Evolutionary conservation across 2,888 invertebrate species (phyloP).

Genomic region (Labia minor): DNA sequence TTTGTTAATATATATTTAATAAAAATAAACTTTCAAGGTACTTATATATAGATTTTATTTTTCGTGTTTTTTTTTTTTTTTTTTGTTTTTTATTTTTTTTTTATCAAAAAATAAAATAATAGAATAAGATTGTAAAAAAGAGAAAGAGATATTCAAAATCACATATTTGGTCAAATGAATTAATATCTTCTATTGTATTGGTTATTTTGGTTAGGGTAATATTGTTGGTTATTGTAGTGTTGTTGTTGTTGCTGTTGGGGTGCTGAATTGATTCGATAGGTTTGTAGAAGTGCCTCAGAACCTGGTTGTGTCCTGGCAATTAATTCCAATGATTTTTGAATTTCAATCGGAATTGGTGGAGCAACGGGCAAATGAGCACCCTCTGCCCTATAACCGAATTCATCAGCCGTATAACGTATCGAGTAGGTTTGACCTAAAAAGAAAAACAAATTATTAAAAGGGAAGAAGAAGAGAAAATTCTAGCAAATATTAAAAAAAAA

Average conservation of each 20-base stretch:
- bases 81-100: too few species aligned
- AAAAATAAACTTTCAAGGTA: too few species aligned
- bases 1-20: too few species aligned
- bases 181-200: constrained; percentile 14
- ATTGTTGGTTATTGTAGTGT: constrained; percentile 4
- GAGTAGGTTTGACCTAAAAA: constrained; percentile 30
- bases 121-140: too few species aligned
- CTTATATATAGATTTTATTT: too few species aligned
- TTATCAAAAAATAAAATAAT: too few species aligned
- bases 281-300: background rate
- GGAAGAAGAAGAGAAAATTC: too few species aligned
- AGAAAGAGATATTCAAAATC: too few species aligned
- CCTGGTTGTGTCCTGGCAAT: constrained; percentile 23
- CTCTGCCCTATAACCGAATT: constrained; percentile 41
- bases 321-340: constrained; percentile 26
- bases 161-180: background rate
- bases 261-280: background rate
- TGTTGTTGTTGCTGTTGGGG: constrained; percentile 16
- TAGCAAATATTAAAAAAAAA: too few species aligned
- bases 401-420: constrained; percentile 41
- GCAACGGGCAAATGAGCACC: constrained; percentile 41
- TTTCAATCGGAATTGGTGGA: constrained; percentile 33
- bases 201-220: background rate
- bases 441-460: too few species aligned
- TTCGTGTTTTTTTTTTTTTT: too few species aligned